Evolutionary conservation across 2,888 invertebrate species (phyloP), one percentile per base, ranked within the genome.

Genomic region (Crematogaster levior): DNA sequence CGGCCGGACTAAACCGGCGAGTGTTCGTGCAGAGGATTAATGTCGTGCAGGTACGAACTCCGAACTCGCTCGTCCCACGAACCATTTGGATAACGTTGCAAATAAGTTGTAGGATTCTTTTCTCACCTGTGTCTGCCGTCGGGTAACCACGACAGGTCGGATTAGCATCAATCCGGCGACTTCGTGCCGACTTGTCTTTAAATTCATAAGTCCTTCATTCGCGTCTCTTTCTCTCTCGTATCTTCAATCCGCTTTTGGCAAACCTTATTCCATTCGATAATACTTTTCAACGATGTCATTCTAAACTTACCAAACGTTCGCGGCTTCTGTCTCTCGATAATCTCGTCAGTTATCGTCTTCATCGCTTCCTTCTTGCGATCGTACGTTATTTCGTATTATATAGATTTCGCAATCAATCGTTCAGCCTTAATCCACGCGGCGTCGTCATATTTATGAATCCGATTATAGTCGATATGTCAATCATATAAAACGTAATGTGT

Each of bases 101-200:
- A 90, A 90, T 87, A 85, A 87, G 84, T 86, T 86, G 84, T 87
- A 63, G 83, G 80, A 85, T 88, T 66, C 84, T 75, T 83, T 82
- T 81, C 84, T 88, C 84, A 84, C 83, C 82, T 89, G 74, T 85
- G 80, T 40, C 86, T 74, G 81, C 77, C 82, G 85, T 88, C 84
- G 51, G 73, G 68, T 74, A 60, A 77, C 48, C 84, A 81, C 86
- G 88, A 90, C 86, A 77, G 84, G 73, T 83, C 83, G 92, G 92
- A 92, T 92, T 91, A 92, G 80, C 90, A 90, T 92, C 92, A 90
- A 82, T 88, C 83, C 85, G 85, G 84, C 82, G 90, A 90, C 90
- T 89, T 92, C 88, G 83, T 82, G 82, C 85, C 82, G 82, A 75
- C 82, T 51, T 56, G 30, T 70, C 43, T 30, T 79, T 79, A 77